Base-by-base conservation (phyloP, 2,888 invertebrate species). In the Phengaris alcon region DNA sequence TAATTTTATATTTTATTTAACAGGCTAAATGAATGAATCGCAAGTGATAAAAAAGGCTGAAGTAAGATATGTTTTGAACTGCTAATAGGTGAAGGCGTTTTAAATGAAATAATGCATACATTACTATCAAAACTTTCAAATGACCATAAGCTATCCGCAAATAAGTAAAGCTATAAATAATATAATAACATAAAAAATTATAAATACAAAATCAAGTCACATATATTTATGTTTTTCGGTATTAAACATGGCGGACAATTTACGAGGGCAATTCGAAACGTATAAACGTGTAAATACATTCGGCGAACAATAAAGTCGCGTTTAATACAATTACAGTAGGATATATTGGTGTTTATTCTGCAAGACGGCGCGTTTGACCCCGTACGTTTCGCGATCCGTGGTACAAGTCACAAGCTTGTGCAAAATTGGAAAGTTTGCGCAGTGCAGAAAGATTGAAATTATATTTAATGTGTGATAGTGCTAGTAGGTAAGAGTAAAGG, bases 261-360 rank as follows among this genome's bases (percentile, higher is more conserved):
- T 85, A 85, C 81, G 83, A 77, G 78, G 74, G 80, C 82, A 81
- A 83, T 84, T 81, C 80, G 80, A 88, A 89, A 89, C 87, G 86
- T 86, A 89, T 86, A 84, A 83, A 78, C 82, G 81, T 84, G 84
- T 83, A 84, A 86, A 86, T 87, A 86, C 85, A 84, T 86, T 84
- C 79, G 82, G 81, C 79, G 84, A 86, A 88, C 90, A 89, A 88
- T 91, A 91, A 90, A 89, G 89, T 88, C 89, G 86, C 90, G 86
- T 90, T 90, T 90, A 90, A 90, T 90, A 90, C 90, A 90, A 91
- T 91, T 91, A 91, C 90, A 84, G 82, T 84, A 84, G 86, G 85
- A 90, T 90, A 88, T 91, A 90, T 89, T 86, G 86, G 86, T 90
- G 89, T 90, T 90, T 90, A 88, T 90, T 90, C 87, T 88, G 89